Evolutionary conservation across 2,113 vertebrate species (phyloP).

Genomic region (Parus major): DNA sequence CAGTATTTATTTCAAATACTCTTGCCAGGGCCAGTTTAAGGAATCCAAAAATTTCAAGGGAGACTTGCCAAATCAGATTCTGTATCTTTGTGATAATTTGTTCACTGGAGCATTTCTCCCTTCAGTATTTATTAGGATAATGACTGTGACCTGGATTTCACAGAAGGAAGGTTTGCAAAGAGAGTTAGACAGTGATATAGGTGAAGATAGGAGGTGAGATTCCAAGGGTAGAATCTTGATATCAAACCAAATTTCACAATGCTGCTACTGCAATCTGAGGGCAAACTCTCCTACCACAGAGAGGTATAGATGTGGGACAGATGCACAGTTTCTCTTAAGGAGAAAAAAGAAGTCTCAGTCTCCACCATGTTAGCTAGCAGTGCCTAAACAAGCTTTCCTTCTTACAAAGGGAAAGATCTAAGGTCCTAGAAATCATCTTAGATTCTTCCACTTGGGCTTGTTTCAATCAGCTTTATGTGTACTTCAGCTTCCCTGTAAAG

Average conservation of each 20-base stretch:
- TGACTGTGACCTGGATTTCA: background rate
- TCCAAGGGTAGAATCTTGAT: background rate
- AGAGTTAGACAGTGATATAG: background rate
- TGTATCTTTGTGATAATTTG: conserved; percentile 4
- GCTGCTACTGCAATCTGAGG: background rate
- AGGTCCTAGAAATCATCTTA: background rate
- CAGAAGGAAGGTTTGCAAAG: background rate
- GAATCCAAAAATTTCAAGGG: background rate
- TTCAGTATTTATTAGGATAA: background rate
- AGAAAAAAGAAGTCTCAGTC: background rate
- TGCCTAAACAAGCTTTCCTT: background rate
- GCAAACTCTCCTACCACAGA: background rate
- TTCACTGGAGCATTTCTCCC: background rate
- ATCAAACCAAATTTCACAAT: background rate
- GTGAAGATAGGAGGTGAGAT: background rate
- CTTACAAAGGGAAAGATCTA: background rate
- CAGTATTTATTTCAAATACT: background rate
- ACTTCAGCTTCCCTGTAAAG: background rate
- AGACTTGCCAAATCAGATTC: background rate
- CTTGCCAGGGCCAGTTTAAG: background rate
- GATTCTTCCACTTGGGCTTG: background rate
- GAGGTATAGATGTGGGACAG: background rate
- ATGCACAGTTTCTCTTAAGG: background rate
- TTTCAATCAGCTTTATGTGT: background rate
- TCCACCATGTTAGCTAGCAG: accelerated